Evolutionary conservation across 1,140 invertebrate species (phyloP).

Genomic region (Aphelenchoides fujianensis): DNA sequence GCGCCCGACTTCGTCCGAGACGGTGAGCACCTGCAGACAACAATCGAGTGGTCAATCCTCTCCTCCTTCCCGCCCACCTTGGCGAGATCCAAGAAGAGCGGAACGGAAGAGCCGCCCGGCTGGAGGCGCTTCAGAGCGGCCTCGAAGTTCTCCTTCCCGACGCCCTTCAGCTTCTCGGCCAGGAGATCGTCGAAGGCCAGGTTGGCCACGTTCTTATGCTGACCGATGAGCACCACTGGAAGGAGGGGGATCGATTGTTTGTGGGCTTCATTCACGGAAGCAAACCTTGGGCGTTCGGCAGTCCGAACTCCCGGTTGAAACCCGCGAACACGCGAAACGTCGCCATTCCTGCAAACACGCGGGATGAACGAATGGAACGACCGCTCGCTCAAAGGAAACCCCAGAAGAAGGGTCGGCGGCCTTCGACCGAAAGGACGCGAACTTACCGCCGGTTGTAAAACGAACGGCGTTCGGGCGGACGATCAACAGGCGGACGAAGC

Average conservation of each 20-base stretch:
- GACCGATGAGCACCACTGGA: constrained; percentile 39
- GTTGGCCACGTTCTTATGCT: constrained; percentile 32
- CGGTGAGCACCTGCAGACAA: constrained; percentile 48
- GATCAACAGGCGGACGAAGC: too few species aligned
- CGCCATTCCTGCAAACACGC: constrained; percentile 36
- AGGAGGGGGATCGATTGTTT: too few species aligned
- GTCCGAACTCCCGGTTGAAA: background rate
- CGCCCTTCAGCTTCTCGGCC: constrained; percentile 24
- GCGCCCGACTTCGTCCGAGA: constrained; percentile 46
- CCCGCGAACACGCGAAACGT: constrained; percentile 24
- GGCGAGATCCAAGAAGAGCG: constrained; percentile 52
- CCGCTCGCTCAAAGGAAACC: too few species aligned
- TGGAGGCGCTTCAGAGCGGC: constrained; percentile 26
- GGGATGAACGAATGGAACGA: too few species aligned
- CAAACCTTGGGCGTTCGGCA: constrained; percentile 29
- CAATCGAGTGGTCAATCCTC: background rate
- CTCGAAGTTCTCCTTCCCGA: constrained; percentile 32
- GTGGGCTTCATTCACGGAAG: too few species aligned
- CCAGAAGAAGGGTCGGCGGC: too few species aligned
- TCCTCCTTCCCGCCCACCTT: constrained; percentile 43
- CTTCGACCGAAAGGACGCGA: too few species aligned
- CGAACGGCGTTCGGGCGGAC: too few species aligned
- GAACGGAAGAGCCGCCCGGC: constrained; percentile 26
- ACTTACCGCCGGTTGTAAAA: too few species aligned
- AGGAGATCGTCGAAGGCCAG: constrained; percentile 25